Conservation (phyloP, 2,797 vertebrate genomes). For the Poliocrania exsul region DNA sequence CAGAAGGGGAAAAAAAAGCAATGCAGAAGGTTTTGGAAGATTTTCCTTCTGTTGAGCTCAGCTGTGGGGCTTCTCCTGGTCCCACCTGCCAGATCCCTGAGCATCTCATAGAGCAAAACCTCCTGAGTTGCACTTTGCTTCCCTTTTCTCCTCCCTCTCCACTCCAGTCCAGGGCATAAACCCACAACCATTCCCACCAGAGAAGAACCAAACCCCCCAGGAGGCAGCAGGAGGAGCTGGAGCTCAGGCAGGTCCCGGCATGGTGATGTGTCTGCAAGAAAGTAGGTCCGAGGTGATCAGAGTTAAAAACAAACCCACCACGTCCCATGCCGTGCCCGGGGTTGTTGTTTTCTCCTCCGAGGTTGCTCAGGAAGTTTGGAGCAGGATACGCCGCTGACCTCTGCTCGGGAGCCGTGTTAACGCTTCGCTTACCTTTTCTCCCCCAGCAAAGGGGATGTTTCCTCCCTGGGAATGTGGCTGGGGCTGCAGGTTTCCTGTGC, state of each 20-base stretch:
- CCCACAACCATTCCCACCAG: neutral
- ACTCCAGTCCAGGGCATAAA: neutral
- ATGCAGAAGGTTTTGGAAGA: neutral
- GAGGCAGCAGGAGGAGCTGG: neutral
- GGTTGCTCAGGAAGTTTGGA: constrained; percentile 81
- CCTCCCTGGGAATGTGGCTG: constrained; percentile 68
- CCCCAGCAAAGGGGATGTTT: constrained; percentile 75
- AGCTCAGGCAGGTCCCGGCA: neutral
- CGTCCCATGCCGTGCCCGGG: neutral
- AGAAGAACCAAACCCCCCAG: accelerated
- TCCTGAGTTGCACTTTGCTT: neutral
- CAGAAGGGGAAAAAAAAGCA: neutral
- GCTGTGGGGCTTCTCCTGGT: neutral
- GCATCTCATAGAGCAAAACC: neutral
- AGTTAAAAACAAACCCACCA: constrained; percentile 67
- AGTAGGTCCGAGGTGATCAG: constrained; percentile 59
- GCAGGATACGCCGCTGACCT: constrained; percentile 79
- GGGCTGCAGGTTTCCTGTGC: constrained; percentile 79
- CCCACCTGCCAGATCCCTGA: neutral
- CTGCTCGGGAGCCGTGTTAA: constrained; percentile 77
- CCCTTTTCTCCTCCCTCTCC: neutral
- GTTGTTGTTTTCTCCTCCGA: constrained; percentile 76
- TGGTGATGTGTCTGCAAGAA: neutral
- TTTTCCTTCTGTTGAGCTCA: neutral
- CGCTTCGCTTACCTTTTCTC: constrained; percentile 82